Percentiles rank a stretch among this genome's conserved stretches.
phyloP scores from a whole-genome alignment of 2,113 vertebrate species.

The Oreotrochilus melanogaster region DNA sequence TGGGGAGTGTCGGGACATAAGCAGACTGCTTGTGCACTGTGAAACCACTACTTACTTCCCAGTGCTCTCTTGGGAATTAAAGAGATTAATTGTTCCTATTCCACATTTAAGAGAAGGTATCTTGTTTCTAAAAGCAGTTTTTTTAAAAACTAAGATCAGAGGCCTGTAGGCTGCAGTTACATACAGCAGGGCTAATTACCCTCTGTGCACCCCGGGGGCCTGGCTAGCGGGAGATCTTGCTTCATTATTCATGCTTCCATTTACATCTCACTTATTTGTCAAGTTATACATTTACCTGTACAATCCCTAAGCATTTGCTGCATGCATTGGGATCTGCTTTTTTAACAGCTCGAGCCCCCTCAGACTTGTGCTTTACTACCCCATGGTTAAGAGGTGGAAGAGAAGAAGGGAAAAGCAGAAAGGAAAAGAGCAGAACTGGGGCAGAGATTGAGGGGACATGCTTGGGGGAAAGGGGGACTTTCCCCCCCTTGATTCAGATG shows the following conservation, averaged over 20 bases:
- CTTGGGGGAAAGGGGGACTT: not conserved
- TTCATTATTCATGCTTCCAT: conserved; percentile 1
- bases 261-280: not conserved
- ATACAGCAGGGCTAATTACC: not conserved
- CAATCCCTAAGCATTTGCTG: not conserved
- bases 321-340: rapidly evolving
- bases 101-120: not conserved
- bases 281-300: not conserved
- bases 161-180: not conserved
- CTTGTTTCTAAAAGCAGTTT: not conserved
- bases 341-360: not conserved
- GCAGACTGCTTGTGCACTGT: not conserved
- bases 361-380: not conserved
- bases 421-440: not conserved
- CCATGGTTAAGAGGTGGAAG: too few species aligned
- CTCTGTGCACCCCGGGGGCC: not conserved
- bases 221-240: not conserved
- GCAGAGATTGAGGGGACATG: not conserved
- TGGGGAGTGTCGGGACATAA: rapidly evolving
- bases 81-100: not conserved
- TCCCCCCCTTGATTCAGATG: not conserved
- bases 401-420: not conserved
- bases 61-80: not conserved
- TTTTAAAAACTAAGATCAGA: rapidly evolving
- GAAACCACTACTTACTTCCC: not conserved